Evolutionary conservation across 2,888 invertebrate genomes (phyloP), one percentile per base, ranked within the genome.

Genomic region (Apamea anceps): DNA sequence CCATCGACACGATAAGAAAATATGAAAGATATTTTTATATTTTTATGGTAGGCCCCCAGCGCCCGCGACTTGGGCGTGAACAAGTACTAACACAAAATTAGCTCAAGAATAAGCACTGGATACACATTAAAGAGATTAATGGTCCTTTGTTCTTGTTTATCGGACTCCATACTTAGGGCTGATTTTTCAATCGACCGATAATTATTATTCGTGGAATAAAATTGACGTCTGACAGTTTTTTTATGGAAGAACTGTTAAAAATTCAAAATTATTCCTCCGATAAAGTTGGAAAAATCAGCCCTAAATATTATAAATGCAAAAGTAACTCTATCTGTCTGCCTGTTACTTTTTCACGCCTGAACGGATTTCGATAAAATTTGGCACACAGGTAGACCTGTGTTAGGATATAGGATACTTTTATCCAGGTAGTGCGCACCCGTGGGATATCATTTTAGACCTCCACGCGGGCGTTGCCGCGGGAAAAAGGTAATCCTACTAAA

Each of bases 81-180:
- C 18, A 54, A 54, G 8, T 37, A 37, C n/a, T 66, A 45, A 18
- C 37, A 60, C 57, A 57, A 68, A 79, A 79, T 54, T 37, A 18
- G 13, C 37, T 32, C 7, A 63, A 7, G n/a, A 42, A 68, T 68
- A 42, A 32, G 48, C 32, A 51, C 51, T 67, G 12, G 3, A 77
- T 42, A 18, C 48, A 48, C 66, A 77, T 78, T 48, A 51, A 77
- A 60, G 12, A 32, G 32, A 78, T 60, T 42, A 8, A 62, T 18
- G 28, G 28, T 8, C 18, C 66, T 77, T 77, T 62, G 67, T 68
- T 79, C 51, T 51, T 45, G 10, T 21, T 57, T 57, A 77, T 57
- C 5, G 77, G 18, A 37, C 48, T 68, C 21, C 28, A 68, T 68
- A 42, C 5, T 15, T 13, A 42, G 42, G 7, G 42, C 42, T 37